Percentiles rank a stretch among this genome's conserved stretches.
Evolutionary conservation across 2,797 vertebrate species (phyloP).

Genomic region (Microctenopoma lineatum): DNA sequence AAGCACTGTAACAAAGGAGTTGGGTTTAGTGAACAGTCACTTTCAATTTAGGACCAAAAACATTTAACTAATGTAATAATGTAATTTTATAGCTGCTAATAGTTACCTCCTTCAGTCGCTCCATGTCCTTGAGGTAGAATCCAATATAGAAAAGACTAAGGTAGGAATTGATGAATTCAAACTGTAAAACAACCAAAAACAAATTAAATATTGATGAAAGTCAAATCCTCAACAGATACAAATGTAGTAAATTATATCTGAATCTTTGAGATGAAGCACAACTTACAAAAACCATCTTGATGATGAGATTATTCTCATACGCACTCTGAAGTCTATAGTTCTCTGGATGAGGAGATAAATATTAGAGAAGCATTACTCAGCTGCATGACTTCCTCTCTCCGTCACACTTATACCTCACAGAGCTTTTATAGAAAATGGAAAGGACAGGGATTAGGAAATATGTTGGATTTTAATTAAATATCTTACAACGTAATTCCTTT

Average conservation of each 20-base stretch:
- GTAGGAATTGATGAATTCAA: slow-evolving; percentile 95
- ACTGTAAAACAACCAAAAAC: slow-evolving; percentile 75
- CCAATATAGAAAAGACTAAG: slow-evolving; percentile 97
- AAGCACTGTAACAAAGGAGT: background rate
- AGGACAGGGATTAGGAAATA: background rate
- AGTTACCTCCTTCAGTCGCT: slow-evolving; percentile 92
- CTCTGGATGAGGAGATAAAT: slow-evolving; percentile 77
- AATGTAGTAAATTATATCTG: background rate
- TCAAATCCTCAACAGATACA: background rate
- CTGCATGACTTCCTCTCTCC: background rate
- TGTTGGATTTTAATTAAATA: background rate
- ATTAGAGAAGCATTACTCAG: slow-evolving; percentile 14
- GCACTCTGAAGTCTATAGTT: slow-evolving; percentile 95
- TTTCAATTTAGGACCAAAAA: background rate
- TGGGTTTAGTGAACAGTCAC: background rate
- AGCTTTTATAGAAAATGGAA: background rate
- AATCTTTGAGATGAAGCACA: slow-evolving; percentile 5
- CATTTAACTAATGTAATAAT: background rate
- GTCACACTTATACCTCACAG: background rate
- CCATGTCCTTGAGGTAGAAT: slow-evolving; percentile 99
- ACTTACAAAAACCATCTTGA: slow-evolving; percentile 94
- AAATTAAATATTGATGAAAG: slow-evolving; percentile 17
- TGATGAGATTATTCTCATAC: slow-evolving; percentile 95
- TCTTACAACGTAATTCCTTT: background rate
- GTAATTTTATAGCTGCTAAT: background rate